Evolutionary conservation across 2,888 invertebrate genomes (phyloP), one percentile per base, ranked within the genome.

Genomic region (Volucella zonaria): DNA sequence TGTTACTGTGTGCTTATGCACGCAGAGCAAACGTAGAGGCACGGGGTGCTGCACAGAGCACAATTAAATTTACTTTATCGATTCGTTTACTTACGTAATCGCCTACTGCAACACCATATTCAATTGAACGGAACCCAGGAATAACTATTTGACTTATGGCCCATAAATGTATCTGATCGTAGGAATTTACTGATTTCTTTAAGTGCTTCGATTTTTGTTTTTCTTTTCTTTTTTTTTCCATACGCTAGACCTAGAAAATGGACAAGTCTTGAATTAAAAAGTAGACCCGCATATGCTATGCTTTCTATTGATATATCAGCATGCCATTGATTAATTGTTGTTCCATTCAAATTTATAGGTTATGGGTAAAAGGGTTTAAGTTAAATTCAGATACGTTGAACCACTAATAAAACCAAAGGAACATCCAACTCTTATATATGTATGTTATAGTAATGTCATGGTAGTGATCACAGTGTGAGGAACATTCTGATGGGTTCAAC

Each of bases 71-170:
- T 31, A n/a, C 40, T 62, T 54, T 56, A 56, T 68, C 67, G 54
- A n/a, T n/a, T 68, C 42, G 54, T 67, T 40, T 67, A 67, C 31
- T 68, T 54, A 68, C 67, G 67, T 56, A 68, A 68, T 54, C 67
- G 54, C 18, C 14, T 12, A 42, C 42, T 68, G 54, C 54, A 68
- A 54, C 54, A 31, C 31, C 42, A 45, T 12, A 45, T 56, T 14
- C 54, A 54, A 56, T 66, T 66, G 52, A 66, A 66, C 52, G 18
- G 23, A 45, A 31, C 45, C 14, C 38, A 10, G 12, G 14, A 56
- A 56, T 42, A 68, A 68, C 23, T 31, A 15, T 66, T 42, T 31
- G 10, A 31, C 31, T 62, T 31, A 51, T 31, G 31, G 31, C 31
- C 31, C 31, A 31, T 31, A 31, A 31, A 31, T 31, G 31, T 31